Conservation (phyloP, 2,113 vertebrate genomes). For the Lathamus discolor region DNA sequence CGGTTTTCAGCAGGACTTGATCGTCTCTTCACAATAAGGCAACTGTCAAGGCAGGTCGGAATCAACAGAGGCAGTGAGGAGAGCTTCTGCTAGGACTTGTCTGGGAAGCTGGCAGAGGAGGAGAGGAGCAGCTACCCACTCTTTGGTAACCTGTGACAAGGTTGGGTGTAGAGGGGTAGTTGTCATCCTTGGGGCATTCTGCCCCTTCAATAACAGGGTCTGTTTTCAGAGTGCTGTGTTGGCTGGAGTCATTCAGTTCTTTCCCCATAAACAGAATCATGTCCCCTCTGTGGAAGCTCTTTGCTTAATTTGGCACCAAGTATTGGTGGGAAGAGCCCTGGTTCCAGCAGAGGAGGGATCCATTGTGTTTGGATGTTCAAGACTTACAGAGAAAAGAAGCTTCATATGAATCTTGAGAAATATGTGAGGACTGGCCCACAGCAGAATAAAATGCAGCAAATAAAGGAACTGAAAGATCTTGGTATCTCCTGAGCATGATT, state of each 20-base stretch:
- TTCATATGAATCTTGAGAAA: not conserved
- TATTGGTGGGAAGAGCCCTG: not conserved
- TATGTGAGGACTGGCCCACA: not conserved
- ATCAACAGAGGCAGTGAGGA: not conserved
- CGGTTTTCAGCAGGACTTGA: conserved; percentile 15
- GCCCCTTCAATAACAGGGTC: not conserved
- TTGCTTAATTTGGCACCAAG: not conserved
- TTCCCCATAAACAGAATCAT: not conserved
- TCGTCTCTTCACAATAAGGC: not conserved
- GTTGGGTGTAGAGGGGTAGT: not conserved
- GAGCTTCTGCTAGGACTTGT: not conserved
- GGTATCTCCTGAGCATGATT: not conserved
- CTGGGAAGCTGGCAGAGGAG: not conserved
- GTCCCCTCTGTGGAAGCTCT: not conserved
- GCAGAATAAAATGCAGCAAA: not conserved
- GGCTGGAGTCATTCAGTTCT: not conserved
- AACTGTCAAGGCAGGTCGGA: not conserved
- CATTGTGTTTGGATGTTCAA: not conserved
- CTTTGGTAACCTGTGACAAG: not conserved
- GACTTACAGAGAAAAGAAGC: not conserved
- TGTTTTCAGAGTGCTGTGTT: not conserved
- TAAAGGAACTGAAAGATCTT: not conserved
- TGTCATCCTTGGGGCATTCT: not conserved
- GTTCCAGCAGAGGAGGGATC: not conserved
- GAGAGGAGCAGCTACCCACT: not conserved